These are phyloP conservation scores for Perca fluviatilis DNA, from an alignment of 2,113 vertebrate species.

Conservation along the genomic window DNA sequence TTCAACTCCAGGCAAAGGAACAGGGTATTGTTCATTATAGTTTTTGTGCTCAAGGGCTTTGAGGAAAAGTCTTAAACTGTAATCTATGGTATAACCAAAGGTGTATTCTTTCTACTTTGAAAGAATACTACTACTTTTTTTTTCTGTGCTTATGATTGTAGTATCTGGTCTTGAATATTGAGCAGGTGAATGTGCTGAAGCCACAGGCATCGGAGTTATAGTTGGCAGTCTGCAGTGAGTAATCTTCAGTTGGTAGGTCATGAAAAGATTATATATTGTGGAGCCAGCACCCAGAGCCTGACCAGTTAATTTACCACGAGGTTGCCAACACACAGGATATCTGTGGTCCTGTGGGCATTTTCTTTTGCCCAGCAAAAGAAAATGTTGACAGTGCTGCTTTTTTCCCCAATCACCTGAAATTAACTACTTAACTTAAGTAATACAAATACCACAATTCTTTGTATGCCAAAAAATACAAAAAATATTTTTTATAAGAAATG, in stretches of 20 bases:
- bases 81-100: not conserved
- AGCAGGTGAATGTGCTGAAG: constrained; percentile 35
- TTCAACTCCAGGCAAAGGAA: not conserved
- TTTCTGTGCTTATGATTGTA: not conserved
- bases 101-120: not conserved
- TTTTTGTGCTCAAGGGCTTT: not conserved
- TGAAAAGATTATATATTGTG: constrained; percentile 42
- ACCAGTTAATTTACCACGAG: constrained; percentile 52
- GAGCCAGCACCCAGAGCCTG: constrained; percentile 49
- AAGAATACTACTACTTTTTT: too few relatives aligned
- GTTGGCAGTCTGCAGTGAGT: constrained; percentile 33
- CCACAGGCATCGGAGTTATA: constrained; percentile 18
- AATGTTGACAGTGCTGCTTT: not conserved
- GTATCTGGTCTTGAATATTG: constrained; percentile 40
- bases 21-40: not conserved
- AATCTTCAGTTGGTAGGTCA: constrained; percentile 41
- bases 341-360: constrained; percentile 32
- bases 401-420: not conserved
- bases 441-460: not conserved
- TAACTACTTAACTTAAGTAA: not conserved
- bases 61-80: not conserved
- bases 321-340: constrained; percentile 46
- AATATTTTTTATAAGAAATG: too few relatives aligned
- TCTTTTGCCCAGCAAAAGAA: not conserved
- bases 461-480: not conserved